Evolutionary conservation across 2,797 vertebrate species (phyloP).

Genomic region (Huso huso): DNA sequence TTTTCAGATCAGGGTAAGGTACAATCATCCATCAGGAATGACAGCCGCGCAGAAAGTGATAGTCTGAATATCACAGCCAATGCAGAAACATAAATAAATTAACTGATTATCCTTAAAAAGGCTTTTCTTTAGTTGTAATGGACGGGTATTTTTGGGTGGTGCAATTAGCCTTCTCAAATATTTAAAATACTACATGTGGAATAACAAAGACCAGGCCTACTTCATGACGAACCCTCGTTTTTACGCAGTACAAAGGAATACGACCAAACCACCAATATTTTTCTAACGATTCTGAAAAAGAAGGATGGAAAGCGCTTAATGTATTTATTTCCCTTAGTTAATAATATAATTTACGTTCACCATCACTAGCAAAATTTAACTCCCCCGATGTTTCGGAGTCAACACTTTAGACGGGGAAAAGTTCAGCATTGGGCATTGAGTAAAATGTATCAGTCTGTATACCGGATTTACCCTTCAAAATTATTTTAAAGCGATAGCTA

Average conservation of each 20-base stretch:
- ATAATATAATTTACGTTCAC: background rate
- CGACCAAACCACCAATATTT: background rate
- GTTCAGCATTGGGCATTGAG: too few species aligned
- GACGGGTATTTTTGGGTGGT: slow-evolving; percentile 23
- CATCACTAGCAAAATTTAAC: background rate
- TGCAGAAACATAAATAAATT: slow-evolving; percentile 35
- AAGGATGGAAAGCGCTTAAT: background rate
- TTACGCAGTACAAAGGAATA: background rate
- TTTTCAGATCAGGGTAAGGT: slow-evolving; percentile 30
- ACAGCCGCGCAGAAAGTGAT: slow-evolving; percentile 38
- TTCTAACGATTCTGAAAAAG: background rate
- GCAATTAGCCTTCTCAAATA: slow-evolving; percentile 25
- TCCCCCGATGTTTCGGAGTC: too few species aligned
- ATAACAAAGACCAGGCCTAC: background rate
- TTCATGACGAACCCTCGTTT: too few species aligned
- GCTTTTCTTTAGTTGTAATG: slow-evolving; percentile 12
- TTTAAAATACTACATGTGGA: slow-evolving; percentile 16
- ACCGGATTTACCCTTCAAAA: too few species aligned
- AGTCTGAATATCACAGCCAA: slow-evolving; percentile 25
- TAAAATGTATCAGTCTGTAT: too few species aligned
- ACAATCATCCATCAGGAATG: slow-evolving; percentile 53
- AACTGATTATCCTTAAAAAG: slow-evolving; percentile 24
- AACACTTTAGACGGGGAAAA: too few species aligned
- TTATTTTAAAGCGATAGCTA: too few species aligned
- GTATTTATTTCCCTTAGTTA: background rate